Conservation (phyloP, 1,140 invertebrate genomes). For the Brachionus plicatilis region DNA sequence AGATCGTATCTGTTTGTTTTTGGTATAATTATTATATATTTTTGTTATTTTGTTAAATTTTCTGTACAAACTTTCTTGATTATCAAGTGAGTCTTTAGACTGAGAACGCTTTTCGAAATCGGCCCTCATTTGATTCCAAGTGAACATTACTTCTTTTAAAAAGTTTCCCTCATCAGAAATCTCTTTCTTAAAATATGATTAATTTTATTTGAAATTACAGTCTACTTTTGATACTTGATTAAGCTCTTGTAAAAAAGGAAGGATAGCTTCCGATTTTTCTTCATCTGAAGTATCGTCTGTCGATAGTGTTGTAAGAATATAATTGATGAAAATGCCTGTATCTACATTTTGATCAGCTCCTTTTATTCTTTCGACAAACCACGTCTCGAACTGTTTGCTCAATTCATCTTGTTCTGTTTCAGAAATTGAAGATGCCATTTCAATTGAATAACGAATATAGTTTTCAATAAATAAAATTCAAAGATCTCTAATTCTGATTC, state of each 20-base stretch:
- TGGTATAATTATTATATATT: background rate
- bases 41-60: background rate
- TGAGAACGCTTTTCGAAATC: background rate
- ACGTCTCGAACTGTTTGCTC: background rate
- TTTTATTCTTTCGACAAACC: slow-evolving; percentile 9
- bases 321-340: slow-evolving; percentile 1
- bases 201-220: background rate
- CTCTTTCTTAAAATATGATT: background rate
- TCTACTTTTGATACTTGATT: background rate
- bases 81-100: background rate
- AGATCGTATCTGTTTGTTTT: background rate
- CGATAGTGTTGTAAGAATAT: background rate
- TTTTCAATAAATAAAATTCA: background rate
- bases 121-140: background rate
- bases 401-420: background rate
- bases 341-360: background rate
- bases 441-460: background rate
- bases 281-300: slow-evolving; percentile 1
- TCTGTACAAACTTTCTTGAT: background rate
- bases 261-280: slow-evolving; percentile 2
- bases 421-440: background rate
- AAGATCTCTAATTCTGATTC: background rate
- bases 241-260: slow-evolving; percentile 17
- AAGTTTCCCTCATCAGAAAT: background rate
- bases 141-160: background rate